Conservation (phyloP, 2,888 invertebrate genomes). For the Nemotelus pantherinus region DNA sequence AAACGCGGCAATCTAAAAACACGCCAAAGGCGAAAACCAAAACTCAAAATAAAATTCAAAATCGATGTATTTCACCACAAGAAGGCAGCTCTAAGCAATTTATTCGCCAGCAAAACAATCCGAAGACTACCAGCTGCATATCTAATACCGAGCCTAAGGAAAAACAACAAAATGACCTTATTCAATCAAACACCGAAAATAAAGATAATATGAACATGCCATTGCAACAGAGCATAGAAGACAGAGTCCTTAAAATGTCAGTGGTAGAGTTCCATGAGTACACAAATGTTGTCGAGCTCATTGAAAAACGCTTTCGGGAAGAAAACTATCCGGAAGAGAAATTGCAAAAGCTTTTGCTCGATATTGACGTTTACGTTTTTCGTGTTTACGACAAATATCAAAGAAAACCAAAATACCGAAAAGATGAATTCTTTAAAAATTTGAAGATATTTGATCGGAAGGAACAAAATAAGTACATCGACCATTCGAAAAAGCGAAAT, state of each 20-base stretch:
- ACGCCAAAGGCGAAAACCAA: too few species aligned
- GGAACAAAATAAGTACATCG: too few species aligned
- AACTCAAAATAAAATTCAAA: too few species aligned
- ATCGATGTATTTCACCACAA: too few species aligned
- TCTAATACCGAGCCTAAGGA: background rate
- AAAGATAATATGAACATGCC: background rate
- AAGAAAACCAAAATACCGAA: background rate
- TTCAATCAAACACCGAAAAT: background rate
- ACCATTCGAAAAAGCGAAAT: too few species aligned
- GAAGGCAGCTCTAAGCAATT: background rate
- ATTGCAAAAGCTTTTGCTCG: background rate
- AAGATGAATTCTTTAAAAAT: slow-evolving; percentile 7
- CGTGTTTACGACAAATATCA: slow-evolving; percentile 6
- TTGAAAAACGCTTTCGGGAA: slow-evolving; percentile 11
- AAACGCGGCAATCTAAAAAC: too few species aligned
- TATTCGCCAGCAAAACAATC: background rate
- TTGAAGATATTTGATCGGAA: background rate
- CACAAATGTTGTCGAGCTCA: slow-evolving; percentile 29
- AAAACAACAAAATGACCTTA: background rate
- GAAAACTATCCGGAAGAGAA: background rate
- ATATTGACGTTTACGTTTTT: background rate
- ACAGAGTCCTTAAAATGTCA: background rate
- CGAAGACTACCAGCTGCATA: background rate
- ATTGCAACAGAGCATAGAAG: background rate
- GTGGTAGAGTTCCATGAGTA: slow-evolving; percentile 16